Conservation (phyloP, 2,113 vertebrate genomes). For the Oryzias curvinotus region DNA sequence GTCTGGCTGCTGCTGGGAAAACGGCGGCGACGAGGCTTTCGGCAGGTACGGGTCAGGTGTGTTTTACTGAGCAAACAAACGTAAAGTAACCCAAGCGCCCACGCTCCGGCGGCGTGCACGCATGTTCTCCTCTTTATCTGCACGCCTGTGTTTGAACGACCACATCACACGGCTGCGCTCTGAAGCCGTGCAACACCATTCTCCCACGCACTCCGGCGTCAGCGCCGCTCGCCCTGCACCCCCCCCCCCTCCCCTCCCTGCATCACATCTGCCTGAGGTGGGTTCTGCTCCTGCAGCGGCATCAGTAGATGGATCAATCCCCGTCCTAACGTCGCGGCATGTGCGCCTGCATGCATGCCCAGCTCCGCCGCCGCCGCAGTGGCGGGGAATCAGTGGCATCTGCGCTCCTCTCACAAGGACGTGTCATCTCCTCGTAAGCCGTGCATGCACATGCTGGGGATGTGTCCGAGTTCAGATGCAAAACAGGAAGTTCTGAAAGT, state of each 20-base stretch:
- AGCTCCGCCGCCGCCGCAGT: conserved; percentile 48
- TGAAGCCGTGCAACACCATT: conserved; percentile 48
- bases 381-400: conserved; percentile 46
- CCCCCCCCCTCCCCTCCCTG: conserved; percentile 46
- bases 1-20: conserved; percentile 22
- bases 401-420: conserved; percentile 10
- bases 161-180: conserved; percentile 42
- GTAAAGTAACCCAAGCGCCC: conserved; percentile 17
- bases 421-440: conserved; percentile 29
- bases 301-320: conserved; percentile 65
- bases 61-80: conserved; percentile 11
- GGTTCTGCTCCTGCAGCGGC: conserved; percentile 53
- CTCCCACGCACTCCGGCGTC: conserved; percentile 63
- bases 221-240: conserved; percentile 39
- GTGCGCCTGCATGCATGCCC: conserved; percentile 53
- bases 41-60: conserved; percentile 47
- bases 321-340: conserved; percentile 62
- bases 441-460: conserved; percentile 46
- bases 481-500: conserved; percentile 60
- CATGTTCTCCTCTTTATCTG: conserved; percentile 29
- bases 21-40: conserved; percentile 19
- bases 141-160: conserved; percentile 39
- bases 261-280: conserved; percentile 63
- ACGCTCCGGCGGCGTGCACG: conserved; percentile 14
- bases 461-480: conserved; percentile 47